These are phyloP conservation scores for Oreochromis grahami DNA, from an alignment of 2,797 vertebrate genomes.

Conservation along the genomic window DNA sequence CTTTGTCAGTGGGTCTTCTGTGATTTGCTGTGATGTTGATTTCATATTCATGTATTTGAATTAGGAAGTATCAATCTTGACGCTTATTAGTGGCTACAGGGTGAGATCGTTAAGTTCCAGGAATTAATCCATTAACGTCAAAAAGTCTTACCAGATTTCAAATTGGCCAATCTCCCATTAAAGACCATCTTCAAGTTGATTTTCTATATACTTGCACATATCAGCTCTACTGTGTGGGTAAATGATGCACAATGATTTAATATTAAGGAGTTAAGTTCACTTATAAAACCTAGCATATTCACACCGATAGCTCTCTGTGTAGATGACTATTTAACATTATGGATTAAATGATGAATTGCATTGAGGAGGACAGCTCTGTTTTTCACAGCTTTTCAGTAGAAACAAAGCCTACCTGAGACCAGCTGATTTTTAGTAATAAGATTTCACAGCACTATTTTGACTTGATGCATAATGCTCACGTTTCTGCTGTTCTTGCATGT, in stretches of 20 bases:
- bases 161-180: background rate
- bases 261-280: background rate
- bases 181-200: background rate
- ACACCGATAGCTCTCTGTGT: background rate
- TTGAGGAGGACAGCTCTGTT: fast-evolving
- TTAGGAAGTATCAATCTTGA: background rate
- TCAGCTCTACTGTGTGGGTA: background rate
- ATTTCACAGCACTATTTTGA: background rate
- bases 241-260: background rate
- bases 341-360: background rate
- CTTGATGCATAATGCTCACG: background rate
- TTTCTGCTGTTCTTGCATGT: background rate
- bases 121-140: background rate
- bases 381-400: background rate
- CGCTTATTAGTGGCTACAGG: background rate
- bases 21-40: background rate
- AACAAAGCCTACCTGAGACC: background rate
- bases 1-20: background rate
- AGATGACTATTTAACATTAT: background rate
- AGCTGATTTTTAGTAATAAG: background rate
- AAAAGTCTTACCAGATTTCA: background rate
- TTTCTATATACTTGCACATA: background rate
- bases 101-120: background rate
- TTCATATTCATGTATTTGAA: background rate
- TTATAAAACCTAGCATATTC: background rate